These are phyloP conservation scores for Pipistrellus pipistrellus DNA, from an alignment of 2,797 vertebrate genomes.

Conservation along the genomic window DNA sequence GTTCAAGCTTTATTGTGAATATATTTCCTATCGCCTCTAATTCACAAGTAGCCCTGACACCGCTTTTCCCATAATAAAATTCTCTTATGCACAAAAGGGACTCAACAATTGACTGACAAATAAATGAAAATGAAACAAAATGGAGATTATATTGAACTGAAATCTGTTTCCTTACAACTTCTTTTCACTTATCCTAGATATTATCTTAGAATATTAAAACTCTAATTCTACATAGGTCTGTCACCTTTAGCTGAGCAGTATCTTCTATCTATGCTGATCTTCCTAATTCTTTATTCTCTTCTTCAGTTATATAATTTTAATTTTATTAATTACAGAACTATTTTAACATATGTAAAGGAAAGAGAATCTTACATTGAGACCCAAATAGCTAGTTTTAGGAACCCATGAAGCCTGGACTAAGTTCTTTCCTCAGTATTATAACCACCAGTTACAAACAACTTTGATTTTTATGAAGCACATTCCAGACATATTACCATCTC, in stretches of 20 bases:
- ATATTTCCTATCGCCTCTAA: background rate
- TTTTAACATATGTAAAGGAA: background rate
- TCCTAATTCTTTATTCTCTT: background rate
- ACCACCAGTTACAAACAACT: background rate
- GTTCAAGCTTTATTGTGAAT: constrained; percentile 6
- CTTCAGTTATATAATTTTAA: background rate
- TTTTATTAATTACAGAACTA: background rate
- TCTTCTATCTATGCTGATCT: background rate
- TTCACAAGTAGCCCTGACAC: background rate
- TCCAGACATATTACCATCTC: background rate
- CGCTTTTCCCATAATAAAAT: background rate
- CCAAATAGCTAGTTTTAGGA: background rate
- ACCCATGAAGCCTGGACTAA: background rate
- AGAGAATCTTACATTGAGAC: background rate
- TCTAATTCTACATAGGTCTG: background rate
- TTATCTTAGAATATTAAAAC: background rate
- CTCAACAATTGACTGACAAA: background rate
- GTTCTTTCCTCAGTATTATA: background rate
- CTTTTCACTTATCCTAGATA: background rate
- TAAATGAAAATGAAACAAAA: background rate
- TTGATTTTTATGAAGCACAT: background rate
- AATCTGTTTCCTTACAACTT: background rate
- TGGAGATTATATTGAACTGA: background rate
- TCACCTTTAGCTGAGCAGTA: background rate
- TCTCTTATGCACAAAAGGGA: background rate